A percentile compares a stretch with the other conserved stretches of the same genome.
phyloP scores from a whole-genome alignment of 2,888 invertebrate genomes.

The Phaedon cochleariae region DNA sequence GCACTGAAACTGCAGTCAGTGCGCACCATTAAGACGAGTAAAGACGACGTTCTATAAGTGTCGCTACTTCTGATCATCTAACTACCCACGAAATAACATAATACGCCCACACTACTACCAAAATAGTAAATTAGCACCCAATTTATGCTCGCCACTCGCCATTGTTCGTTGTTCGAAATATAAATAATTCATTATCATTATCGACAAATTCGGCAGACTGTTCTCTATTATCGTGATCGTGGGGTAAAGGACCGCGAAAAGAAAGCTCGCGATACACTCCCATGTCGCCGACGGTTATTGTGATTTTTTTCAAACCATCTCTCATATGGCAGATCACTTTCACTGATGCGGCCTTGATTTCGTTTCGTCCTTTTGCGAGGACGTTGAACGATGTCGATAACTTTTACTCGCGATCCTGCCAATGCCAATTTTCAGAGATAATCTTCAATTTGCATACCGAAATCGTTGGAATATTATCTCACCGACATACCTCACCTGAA shows the following conservation, averaged over 20 bases:
- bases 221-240: slow-evolving; percentile 25
- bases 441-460: too few species aligned
- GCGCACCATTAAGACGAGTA: too few species aligned
- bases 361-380: slow-evolving; percentile 18
- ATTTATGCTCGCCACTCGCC: too few species aligned
- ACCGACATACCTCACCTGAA: too few species aligned
- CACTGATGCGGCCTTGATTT: slow-evolving; percentile 42
- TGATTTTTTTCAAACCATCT: slow-evolving; percentile 3
- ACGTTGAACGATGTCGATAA: slow-evolving; percentile 1
- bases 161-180: too few species aligned
- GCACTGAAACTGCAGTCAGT: too few species aligned
- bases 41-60: too few species aligned
- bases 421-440: neutral
- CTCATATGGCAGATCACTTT: slow-evolving; percentile 36
- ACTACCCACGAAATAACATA: too few species aligned
- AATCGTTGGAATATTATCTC: too few species aligned
- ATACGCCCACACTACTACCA: too few species aligned
- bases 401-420: slow-evolving; percentile 5
- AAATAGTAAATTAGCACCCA: too few species aligned
- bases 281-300: slow-evolving; percentile 18
- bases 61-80: too few species aligned
- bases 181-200: neutral
- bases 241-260: slow-evolving; percentile 44
- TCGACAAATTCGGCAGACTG: slow-evolving; percentile 24
- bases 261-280: slow-evolving; percentile 40